Percentiles rank a stretch among this genome's conserved stretches.
phyloP scores from a whole-genome alignment of 2,797 vertebrate species.

The Gobio occitaniae region DNA sequence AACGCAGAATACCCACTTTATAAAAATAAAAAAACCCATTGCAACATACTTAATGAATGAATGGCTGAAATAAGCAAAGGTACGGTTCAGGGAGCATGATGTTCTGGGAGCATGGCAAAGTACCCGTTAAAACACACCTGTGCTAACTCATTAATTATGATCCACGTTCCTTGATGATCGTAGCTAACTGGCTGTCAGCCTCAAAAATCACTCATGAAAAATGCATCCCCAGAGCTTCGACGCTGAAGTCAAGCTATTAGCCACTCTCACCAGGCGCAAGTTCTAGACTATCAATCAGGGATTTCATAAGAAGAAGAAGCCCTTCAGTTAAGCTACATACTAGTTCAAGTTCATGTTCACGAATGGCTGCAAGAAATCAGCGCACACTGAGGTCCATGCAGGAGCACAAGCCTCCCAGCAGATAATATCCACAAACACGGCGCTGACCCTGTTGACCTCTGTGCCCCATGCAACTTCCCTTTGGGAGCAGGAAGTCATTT shows the following conservation, averaged over 20 bases:
- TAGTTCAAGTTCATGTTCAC: slow-evolving; percentile 42
- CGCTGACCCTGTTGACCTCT: slow-evolving; percentile 51
- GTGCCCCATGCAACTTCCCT: slow-evolving; percentile 72
- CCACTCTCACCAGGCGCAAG: slow-evolving; percentile 26
- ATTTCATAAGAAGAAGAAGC: slow-evolving; percentile 9
- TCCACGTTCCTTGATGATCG: slow-evolving; percentile 37
- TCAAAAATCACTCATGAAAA: slow-evolving; percentile 33
- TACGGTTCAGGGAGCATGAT: slow-evolving; percentile 33
- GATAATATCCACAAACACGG: slow-evolving; percentile 63
- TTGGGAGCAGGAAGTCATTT: slow-evolving; percentile 69
- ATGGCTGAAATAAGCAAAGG: slow-evolving; percentile 2
- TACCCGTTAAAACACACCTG: slow-evolving; percentile 54
- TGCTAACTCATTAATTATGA: slow-evolving; percentile 49
- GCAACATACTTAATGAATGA: slow-evolving; percentile 7
- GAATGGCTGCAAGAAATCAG: slow-evolving; percentile 22
- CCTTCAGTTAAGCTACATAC: slow-evolving; percentile 7
- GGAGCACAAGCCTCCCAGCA: slow-evolving; percentile 22
- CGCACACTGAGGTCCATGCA: slow-evolving; percentile 2
- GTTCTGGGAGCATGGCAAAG: slow-evolving; percentile 48
- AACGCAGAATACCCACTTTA: neutral
- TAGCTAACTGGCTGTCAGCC: slow-evolving; percentile 34
- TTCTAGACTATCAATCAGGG: slow-evolving; percentile 32
- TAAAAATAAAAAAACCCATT: neutral
- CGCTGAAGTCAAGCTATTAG: slow-evolving; percentile 43
- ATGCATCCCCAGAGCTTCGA: slow-evolving; percentile 21